Base-by-base conservation (phyloP, 2,797 vertebrate species). In the Platalea minor region DNA sequence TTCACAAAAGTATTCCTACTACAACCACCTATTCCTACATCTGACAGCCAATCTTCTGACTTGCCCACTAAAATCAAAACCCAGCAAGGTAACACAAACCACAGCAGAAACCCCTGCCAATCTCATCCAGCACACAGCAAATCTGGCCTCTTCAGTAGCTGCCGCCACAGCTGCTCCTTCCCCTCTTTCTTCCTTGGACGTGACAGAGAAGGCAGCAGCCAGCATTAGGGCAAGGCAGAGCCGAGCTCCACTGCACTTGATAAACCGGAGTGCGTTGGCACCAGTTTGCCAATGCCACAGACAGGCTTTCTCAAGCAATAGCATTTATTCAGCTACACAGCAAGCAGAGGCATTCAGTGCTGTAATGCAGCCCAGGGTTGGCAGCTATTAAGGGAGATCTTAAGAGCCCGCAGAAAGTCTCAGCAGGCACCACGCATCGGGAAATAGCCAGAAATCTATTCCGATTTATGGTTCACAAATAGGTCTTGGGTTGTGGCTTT, bases 361-460 rank as follows among this genome's bases (percentile, higher is more conserved):
- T 31, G 39, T 63, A 74, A 81, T 4, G 28, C 23, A 79, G 56
- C 63, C 79, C 76, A n/a, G 63, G 48, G 56, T 26, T 81, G 43
- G 29, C 70, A 87, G 83, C 69, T 89, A 54, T 70, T 82, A 76
- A 82, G 33, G 39, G 48, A 86, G 41, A 15, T 77, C 60, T 84
- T 70, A 74, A 74, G 64, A 82, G 60, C 60, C 51, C 5, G 1
- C 37, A 88, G 77, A 93, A 92, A 54, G 29, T 51, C 59, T 60
- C n/a, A 65, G 29, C n/a, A 15, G 70, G 50, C 35, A 31, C 60
- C 31, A 33, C 5, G 1, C 19, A 24, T 1, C 2, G 1, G 35
- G 88, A 93, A 88, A 79, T 2, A 81, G 59, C 31, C 68, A 88
- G 79, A 93, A 95, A 91, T 81, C 76, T 88, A 39, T 88, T 81